Base-by-base conservation (phyloP, 2,797 vertebrate species). In the Sebastes flavidus region DNA sequence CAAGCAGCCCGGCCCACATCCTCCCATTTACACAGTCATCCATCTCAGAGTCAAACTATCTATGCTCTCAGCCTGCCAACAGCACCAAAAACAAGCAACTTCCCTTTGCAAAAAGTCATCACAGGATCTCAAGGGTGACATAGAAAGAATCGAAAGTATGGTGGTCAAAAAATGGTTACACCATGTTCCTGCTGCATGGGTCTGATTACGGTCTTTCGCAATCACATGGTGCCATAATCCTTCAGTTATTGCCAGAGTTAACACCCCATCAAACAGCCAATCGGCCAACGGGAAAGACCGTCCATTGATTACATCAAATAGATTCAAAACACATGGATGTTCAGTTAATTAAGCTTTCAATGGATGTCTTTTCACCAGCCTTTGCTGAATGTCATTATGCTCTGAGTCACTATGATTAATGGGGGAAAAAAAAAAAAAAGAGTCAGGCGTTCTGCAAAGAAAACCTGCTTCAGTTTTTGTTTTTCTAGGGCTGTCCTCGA, bases 141-240 rank as follows among this genome's bases (percentile, higher is more conserved):
- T 20, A 20, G 46, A 52, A 52, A 2, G 11, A 70, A 60, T 11
- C 32, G 22, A n/a, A 24, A 55, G 65, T 22, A 36, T 2, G 20
- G 18, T 7, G 20, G 27, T 66, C 20, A 56, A 30, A 75, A 42
- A 42, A 36, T 36, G 8, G 49, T 62, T 16, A 25, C 66, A 63
- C 52, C 22, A 27, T 18, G 60, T 34, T 22, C 11, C n/a, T 24
- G 2, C 13, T 24, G 54, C 25, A 36, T 9, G 16, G 38, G 65
- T 73, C 77, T 81, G 80, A 85, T 84, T 83, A 81, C 18, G 66
- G 34, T 69, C 32, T 62, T 69, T 73, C 32, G 75, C 61, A 71
- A 71, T 87, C 79, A 72, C 59, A 80, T 29, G 29, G 58, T 54
- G 18, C 38, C 16, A 65, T 83, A 85, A 88, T 88, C 84, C 72